These are phyloP conservation scores for Sycophila sp. DNA, from an alignment of 1,140 invertebrate species.

Conservation along the genomic window DNA sequence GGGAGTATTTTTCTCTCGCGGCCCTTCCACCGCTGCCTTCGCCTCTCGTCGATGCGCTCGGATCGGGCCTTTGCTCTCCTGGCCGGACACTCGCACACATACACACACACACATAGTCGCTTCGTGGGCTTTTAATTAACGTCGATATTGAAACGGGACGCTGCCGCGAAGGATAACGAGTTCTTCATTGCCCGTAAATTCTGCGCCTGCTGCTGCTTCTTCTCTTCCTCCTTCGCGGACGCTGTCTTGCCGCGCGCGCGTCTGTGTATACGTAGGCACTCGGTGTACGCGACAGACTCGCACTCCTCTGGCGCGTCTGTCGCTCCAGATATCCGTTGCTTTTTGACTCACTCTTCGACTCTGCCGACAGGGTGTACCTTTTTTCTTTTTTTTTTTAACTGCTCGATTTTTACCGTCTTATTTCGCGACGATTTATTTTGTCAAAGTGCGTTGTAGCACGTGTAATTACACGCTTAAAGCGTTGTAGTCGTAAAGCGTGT, in stretches of 20 bases:
- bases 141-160: constrained; percentile 25
- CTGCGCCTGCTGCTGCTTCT: neutral
- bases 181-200: constrained; percentile 36
- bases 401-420: neutral
- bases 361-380: neutral
- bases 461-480: neutral
- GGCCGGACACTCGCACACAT: constrained; percentile 9
- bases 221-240: neutral
- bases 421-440: no score
- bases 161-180: constrained; percentile 27
- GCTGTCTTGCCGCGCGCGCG: neutral
- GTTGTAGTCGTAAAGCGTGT: neutral
- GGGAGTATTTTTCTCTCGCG: neutral
- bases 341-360: no score
- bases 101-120: no score
- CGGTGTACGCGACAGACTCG: neutral
- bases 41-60: no score
- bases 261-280: neutral
- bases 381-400: neutral
- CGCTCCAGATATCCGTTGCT: neutral
- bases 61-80: neutral
- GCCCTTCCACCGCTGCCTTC: neutral
- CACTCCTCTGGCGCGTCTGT: neutral
- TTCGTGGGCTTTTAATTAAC: constrained; percentile 37
- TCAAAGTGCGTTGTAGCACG: neutral